Evolutionary conservation across 2,888 invertebrate species (phyloP).

Genomic region (Drosophila leonis): DNA sequence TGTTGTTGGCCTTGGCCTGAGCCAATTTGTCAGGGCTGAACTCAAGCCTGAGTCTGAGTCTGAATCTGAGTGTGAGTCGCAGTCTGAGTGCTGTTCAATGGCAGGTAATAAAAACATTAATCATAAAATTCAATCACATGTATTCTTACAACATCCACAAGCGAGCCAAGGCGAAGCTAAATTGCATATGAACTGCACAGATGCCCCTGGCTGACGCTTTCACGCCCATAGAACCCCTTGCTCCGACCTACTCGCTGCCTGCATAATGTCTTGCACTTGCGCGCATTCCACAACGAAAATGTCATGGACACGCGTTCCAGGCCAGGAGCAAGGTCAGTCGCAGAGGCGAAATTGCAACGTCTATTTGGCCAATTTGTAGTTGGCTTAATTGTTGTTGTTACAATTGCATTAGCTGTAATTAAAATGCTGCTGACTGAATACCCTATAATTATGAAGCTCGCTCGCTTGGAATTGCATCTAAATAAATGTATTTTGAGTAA

Average conservation of each 20-base stretch:
- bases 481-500: no score
- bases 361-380: conserved; percentile 34
- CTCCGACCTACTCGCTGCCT: conserved; percentile 3
- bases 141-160: conserved; percentile 64
- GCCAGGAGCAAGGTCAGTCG: conserved; percentile 43
- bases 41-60: conserved; percentile 1
- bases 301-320: conserved; percentile 52
- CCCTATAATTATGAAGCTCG: conserved; percentile 7
- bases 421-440: conserved; percentile 11
- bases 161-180: conserved; percentile 19
- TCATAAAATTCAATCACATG: conserved; percentile 73
- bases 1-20: conserved; percentile 60
- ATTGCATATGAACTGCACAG: conserved; percentile 14
- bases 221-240: background rate
- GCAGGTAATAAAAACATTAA: conserved; percentile 53
- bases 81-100: conserved; percentile 47
- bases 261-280: conserved; percentile 27
- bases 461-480: background rate
- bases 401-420: conserved; percentile 24
- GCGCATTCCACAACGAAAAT: conserved; percentile 43
- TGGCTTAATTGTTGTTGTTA: conserved; percentile 24
- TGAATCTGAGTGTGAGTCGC: background rate
- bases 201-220: background rate
- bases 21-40: conserved; percentile 60
- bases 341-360: conserved; percentile 14